Conservation (phyloP, 2,113 vertebrate species). For the Formicarius rufipectus region DNA sequence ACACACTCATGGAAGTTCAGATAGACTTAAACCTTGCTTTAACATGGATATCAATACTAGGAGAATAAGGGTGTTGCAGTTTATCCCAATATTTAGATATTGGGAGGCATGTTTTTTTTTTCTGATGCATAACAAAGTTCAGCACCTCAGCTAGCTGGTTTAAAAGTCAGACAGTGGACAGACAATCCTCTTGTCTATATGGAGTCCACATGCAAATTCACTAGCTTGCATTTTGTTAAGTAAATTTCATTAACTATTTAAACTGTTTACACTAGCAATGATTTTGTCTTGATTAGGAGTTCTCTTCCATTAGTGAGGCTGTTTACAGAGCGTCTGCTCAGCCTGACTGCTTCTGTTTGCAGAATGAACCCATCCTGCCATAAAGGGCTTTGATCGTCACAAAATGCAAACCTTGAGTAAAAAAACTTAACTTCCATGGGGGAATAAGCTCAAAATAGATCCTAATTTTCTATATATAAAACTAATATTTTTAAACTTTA, state of each 20-base stretch:
- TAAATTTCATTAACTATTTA: neutral
- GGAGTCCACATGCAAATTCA: neutral
- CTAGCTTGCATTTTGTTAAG: neutral
- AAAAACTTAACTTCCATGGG: neutral
- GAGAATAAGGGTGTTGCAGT: neutral
- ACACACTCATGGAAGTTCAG: rapidly evolving
- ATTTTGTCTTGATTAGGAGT: neutral
- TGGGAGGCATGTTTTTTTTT: neutral
- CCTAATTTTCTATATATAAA: neutral
- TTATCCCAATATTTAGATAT: neutral
- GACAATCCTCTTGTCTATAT: neutral
- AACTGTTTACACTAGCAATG: neutral
- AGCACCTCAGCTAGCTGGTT: neutral
- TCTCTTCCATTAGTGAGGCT: neutral
- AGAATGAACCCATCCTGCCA: neutral
- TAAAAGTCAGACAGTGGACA: neutral
- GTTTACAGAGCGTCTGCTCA: neutral
- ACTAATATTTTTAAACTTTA: neutral
- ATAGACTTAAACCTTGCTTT: neutral
- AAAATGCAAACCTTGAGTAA: neutral
- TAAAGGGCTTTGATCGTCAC: neutral
- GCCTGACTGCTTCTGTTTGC: neutral
- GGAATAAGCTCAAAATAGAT: neutral
- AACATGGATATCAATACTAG: neutral
- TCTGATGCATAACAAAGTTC: neutral